Conservation (phyloP, 2,113 vertebrate genomes). For the Sisor rabdophorus region DNA sequence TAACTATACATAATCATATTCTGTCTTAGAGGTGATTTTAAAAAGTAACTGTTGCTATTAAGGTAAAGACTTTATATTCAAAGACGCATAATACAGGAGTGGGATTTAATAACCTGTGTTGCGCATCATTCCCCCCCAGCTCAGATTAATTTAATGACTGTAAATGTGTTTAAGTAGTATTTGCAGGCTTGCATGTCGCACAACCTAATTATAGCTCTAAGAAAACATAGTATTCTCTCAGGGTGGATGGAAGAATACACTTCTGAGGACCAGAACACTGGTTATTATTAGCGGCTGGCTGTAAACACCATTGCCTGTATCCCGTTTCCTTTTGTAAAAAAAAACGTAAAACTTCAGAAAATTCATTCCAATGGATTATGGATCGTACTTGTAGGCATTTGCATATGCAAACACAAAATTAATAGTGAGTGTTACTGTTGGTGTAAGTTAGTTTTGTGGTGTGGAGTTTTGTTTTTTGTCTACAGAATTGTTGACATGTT, state of each 20-base stretch:
- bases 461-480: too few relatives aligned
- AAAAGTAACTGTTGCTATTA: neutral
- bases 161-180: neutral
- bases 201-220: neutral
- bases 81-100: neutral
- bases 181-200: neutral
- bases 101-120: neutral
- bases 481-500: too few relatives aligned
- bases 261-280: neutral
- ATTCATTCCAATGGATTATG: too few relatives aligned
- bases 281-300: neutral
- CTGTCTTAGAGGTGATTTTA: neutral
- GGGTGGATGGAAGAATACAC: neutral
- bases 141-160: neutral
- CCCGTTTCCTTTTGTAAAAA: too few relatives aligned
- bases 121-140: neutral
- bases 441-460: too few relatives aligned
- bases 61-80: neutral
- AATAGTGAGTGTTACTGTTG: too few relatives aligned
- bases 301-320: neutral
- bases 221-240: neutral
- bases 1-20: neutral
- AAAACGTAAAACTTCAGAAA: too few relatives aligned
- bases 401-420: too few relatives aligned
- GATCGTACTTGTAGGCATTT: too few relatives aligned